Evolutionary conservation across 2,888 invertebrate species (phyloP).

Genomic region (Dryocosmus kuriphilus): DNA sequence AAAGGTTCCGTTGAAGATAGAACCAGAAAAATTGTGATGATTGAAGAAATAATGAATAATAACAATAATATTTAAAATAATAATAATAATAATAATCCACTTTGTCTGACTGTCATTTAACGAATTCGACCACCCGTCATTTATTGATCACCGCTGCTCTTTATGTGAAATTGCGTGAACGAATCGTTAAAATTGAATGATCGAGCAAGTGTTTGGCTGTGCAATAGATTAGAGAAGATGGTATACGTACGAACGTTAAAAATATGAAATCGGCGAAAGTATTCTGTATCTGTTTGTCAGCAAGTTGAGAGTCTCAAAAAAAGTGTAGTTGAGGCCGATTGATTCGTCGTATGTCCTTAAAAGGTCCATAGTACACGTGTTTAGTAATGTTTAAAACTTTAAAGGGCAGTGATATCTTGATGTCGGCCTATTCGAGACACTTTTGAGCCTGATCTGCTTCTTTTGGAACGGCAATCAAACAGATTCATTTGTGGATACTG

Average conservation of each 20-base stretch:
- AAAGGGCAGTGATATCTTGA: background rate
- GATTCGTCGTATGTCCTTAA: background rate
- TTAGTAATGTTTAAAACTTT: slow-evolving; percentile 9
- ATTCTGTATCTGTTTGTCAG: slow-evolving; percentile 54
- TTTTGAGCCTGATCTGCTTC: slow-evolving; percentile 14
- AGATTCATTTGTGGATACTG: slow-evolving; percentile 59
- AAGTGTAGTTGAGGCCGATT: background rate
- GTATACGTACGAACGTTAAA: slow-evolving; percentile 64
- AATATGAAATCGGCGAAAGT: slow-evolving; percentile 65
- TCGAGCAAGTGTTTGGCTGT: slow-evolving; percentile 77
- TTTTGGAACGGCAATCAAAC: slow-evolving; percentile 49
- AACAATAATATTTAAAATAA: slow-evolving; percentile 19
- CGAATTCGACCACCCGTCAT: slow-evolving; percentile 43
- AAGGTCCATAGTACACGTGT: background rate
- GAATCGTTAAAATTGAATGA: slow-evolving; percentile 65
- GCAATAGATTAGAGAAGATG: slow-evolving; percentile 72
- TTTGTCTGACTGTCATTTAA: slow-evolving; percentile 41
- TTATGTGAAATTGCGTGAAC: slow-evolving; percentile 33
- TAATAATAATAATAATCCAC: slow-evolving; percentile 20
- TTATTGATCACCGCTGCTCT: slow-evolving; percentile 37
- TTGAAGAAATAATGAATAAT: slow-evolving; percentile 34
- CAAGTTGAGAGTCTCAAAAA: slow-evolving; percentile 2
- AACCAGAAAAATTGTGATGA: slow-evolving; percentile 40
- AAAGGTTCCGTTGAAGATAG: slow-evolving; percentile 26
- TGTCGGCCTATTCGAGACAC: slow-evolving; percentile 11